Evolutionary conservation across 2,888 invertebrate species (phyloP).

Genomic region (Nudaria mundana): DNA sequence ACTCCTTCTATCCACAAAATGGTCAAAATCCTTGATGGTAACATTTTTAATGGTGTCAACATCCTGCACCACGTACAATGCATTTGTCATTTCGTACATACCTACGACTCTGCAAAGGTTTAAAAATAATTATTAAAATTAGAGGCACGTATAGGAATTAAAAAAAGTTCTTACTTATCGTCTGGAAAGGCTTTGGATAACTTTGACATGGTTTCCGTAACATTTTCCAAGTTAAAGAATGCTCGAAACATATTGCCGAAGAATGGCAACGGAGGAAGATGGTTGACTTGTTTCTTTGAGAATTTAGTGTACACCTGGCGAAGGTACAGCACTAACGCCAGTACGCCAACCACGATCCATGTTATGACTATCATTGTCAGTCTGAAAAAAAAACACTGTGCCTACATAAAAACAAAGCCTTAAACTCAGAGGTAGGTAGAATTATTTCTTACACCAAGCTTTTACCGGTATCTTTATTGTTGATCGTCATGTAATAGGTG

Average conservation of each 20-base stretch:
- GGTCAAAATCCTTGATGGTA: slow-evolving; percentile 76
- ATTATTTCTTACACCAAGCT: too few species aligned
- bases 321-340: slow-evolving; percentile 14
- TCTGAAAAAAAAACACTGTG: slow-evolving; percentile 3
- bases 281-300: slow-evolving; percentile 13
- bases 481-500: too few species aligned
- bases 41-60: slow-evolving; percentile 71
- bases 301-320: slow-evolving; percentile 13
- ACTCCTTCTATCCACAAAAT: slow-evolving; percentile 71
- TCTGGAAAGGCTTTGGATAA: slow-evolving; percentile 10
- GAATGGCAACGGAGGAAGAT: slow-evolving; percentile 15
- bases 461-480: too few species aligned
- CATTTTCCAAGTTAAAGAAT: slow-evolving; percentile 13
- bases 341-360: slow-evolving; percentile 12
- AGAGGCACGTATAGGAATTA: not conserved
- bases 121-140: not conserved
- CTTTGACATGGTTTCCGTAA: slow-evolving; percentile 9
- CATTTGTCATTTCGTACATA: not conserved
- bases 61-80: slow-evolving; percentile 36
- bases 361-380: slow-evolving; percentile 12
- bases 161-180: slow-evolving; percentile 10
- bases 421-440: too few species aligned
- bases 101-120: slow-evolving; percentile 1
- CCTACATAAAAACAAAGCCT: not conserved
- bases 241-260: slow-evolving; percentile 17